Base-by-base conservation (phyloP, 2,797 vertebrate genomes). In the Novumbra hubbsi region DNA sequence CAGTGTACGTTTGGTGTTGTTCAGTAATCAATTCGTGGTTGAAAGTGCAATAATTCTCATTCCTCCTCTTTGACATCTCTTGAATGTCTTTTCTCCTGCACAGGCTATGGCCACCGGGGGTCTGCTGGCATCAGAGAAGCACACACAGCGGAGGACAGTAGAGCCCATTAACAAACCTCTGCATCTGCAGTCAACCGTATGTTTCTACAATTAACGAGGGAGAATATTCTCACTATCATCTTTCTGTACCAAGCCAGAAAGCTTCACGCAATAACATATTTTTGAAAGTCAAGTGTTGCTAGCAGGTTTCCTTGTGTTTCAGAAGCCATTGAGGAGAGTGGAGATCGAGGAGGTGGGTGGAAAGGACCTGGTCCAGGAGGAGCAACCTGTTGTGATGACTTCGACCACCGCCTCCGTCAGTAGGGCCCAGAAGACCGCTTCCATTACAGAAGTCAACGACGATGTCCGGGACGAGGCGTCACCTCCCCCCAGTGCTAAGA, bases 291-390 rank as follows among this genome's bases (percentile, higher is more conserved):
- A n/a, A 60, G 11, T 65, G 21, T 66, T 34, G 9, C 21, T 27
- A 24, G 24, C 12, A 21, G 55, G 62, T 21, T 14, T 2, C 60
- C 0, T 38, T 8, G 5, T 65, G 74, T 50, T 45, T 5, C 87
- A 99, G 97, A 97, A 96, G 82, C 95, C 95, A 49, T 84, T 98
- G 82, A 93, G 50, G 88, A 95, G 95, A 85, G 85, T 98, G 52
- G 79, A 92, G 28, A 95, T 99, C 50, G 94, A 96, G 89, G 97
- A 98, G 84, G 87, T 95, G 74, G 94, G 92, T 70, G 94, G 92
- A 52, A 85, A 90, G 78, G 30, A 88, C 48, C 72, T 69, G 1
- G 57, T 68, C 7, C 17, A 81, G 5, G 83, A 90, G 71, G 77
- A 70, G 7, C 68, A 77, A 45, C 75, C 78, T 0, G 57, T 17